Percentiles rank a stretch among this genome's conserved stretches.
Evolutionary conservation across 2,797 vertebrate species (phyloP).

Genomic region (Aselliscus stoliczkanus): DNA sequence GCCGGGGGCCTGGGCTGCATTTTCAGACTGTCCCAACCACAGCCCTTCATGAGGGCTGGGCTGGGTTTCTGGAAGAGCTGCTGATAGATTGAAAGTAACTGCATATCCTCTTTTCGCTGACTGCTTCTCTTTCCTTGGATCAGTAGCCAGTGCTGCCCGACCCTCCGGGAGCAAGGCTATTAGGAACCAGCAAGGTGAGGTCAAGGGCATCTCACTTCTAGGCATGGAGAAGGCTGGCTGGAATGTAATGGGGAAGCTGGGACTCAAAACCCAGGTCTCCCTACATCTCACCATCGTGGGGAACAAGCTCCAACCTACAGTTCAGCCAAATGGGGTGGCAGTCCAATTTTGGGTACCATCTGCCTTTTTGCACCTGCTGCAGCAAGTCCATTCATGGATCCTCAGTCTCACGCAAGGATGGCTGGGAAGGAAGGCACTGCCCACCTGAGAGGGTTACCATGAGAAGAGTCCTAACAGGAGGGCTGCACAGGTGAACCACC

Average conservation of each 20-base stretch:
- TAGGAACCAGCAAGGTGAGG: not conserved
- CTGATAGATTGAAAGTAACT: not conserved
- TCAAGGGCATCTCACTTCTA: not conserved
- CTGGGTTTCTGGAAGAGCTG: not conserved
- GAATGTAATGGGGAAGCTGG: not conserved
- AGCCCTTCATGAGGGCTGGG: not conserved
- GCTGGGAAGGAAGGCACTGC: not conserved
- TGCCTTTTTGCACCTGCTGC: not conserved
- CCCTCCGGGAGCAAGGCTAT: not conserved
- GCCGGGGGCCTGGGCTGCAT: not conserved
- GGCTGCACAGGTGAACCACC: not conserved
- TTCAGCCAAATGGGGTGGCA: not conserved
- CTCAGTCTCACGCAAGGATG: not conserved
- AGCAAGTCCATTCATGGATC: not conserved
- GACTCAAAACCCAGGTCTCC: not conserved
- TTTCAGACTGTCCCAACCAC: not conserved
- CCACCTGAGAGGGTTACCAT: not conserved
- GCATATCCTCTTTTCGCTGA: not conserved
- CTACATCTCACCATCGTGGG: not conserved
- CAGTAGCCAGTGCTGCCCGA: not conserved
- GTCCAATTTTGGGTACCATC: not conserved
- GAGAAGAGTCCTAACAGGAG: not conserved
- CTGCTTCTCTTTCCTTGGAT: not conserved
- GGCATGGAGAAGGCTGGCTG: not conserved
- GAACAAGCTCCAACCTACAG: not conserved